These are phyloP conservation scores for Stigmatopora nigra DNA, from an alignment of 2,113 vertebrate species.

Conservation along the genomic window DNA sequence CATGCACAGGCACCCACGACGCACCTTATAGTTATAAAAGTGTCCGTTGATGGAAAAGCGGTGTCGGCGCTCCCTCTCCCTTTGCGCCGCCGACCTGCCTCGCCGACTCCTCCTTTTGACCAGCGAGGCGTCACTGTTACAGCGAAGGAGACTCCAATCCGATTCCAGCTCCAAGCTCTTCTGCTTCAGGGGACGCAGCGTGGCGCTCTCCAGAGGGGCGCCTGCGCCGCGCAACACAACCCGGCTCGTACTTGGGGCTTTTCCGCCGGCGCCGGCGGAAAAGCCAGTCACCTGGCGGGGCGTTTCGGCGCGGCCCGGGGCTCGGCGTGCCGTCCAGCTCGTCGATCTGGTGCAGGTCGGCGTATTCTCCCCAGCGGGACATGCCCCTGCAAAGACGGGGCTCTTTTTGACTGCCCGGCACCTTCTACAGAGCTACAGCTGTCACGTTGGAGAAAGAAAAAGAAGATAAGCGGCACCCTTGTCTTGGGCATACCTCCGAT, in stretches of 20 bases:
- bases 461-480: not conserved
- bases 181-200: constrained; percentile 47
- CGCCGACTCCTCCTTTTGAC: constrained; percentile 70
- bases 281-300: constrained; percentile 53
- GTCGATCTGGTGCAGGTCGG: constrained; percentile 80
- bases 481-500: constrained; percentile 70
- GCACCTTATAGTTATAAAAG: constrained; percentile 86
- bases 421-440: not conserved
- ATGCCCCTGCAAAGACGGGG: constrained; percentile 71
- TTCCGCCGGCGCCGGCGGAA: too few relatives aligned
- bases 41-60: constrained; percentile 92
- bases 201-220: constrained; percentile 62
- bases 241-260: too few relatives aligned
- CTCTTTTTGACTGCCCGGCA: too few relatives aligned
- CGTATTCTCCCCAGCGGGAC: constrained; percentile 89
- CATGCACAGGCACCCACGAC: too few relatives aligned
- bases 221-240: too few relatives aligned
- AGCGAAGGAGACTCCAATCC: constrained; percentile 73
- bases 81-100: constrained; percentile 52
- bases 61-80: constrained; percentile 64
- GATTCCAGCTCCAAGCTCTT: constrained; percentile 55
- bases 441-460: not conserved
- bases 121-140: constrained; percentile 68
- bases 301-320: constrained; percentile 29
- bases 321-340: constrained; percentile 67